Conservation (phyloP, 2,888 invertebrate species). For the Cecidostiba fungosa region DNA sequence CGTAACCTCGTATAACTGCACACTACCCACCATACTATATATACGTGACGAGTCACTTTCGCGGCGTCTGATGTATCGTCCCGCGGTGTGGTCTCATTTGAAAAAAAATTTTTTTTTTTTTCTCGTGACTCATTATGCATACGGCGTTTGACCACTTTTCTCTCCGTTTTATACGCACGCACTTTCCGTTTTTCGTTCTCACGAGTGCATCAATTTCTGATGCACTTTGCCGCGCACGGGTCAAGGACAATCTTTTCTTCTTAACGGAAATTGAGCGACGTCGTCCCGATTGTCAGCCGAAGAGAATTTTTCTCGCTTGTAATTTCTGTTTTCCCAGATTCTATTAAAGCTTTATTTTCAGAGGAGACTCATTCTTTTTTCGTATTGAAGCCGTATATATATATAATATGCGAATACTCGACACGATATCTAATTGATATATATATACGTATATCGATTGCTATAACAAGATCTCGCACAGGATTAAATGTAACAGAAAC, state of each 20-base stretch:
- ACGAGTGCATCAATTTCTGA: conserved; percentile 21
- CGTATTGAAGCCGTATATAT: no score
- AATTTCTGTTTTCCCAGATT: background rate
- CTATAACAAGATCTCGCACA: background rate
- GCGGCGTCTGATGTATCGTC: background rate
- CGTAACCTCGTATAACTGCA: conserved; percentile 36
- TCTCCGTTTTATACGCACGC: conserved; percentile 4
- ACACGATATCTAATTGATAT: no score
- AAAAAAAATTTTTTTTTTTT: conserved; percentile 8
- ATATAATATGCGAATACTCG: no score
- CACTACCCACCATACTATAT: background rate
- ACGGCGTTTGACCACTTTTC: conserved; percentile 10
- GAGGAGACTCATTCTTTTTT: no score
- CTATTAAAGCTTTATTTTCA: no score
- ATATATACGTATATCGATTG: no score
- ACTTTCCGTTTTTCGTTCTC: conserved; percentile 55
- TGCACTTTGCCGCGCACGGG: conserved; percentile 38
- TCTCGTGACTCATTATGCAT: conserved; percentile 10
- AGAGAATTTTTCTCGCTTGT: conserved; percentile 47
- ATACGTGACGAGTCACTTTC: conserved; percentile 35
- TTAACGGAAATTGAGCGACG: conserved; percentile 55
- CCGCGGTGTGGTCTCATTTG: background rate
- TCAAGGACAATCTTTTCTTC: conserved; percentile 63
- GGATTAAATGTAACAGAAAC: background rate
- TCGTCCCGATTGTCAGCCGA: conserved; percentile 38